phyloP scores from a whole-genome alignment of 2,113 vertebrate species.

The Pandion haliaetus region DNA sequence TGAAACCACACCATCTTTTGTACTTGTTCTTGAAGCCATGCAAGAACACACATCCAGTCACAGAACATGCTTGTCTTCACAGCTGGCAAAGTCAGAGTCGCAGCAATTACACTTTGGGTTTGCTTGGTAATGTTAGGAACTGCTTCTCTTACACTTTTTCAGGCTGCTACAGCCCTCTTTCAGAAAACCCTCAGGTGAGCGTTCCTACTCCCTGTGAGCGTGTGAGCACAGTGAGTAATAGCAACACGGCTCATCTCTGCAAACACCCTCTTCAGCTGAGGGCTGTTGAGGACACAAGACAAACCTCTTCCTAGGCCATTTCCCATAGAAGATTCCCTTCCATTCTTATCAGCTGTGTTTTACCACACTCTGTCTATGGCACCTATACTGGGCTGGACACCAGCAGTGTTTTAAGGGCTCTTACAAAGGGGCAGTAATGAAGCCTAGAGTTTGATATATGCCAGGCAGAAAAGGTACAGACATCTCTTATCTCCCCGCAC shows the following conservation, averaged over 20 bases:
- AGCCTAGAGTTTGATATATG: background rate
- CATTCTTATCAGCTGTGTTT: background rate
- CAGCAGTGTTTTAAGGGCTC: background rate
- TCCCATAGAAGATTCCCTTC: background rate
- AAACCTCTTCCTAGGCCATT: background rate
- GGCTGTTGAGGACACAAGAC: background rate
- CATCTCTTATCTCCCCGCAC: background rate
- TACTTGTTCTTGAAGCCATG: background rate
- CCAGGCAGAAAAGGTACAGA: background rate
- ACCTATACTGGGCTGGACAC: background rate
- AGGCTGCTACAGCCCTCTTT: background rate
- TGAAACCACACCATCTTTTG: background rate
- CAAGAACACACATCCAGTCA: background rate
- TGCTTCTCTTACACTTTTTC: background rate
- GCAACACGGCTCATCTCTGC: background rate
- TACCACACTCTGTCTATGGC: no score
- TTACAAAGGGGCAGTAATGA: background rate
- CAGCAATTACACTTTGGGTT: background rate
- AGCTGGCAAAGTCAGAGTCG: accelerated
- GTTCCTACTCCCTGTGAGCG: accelerated
- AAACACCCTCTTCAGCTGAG: background rate
- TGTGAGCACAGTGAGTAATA: background rate
- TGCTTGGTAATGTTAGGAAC: background rate
- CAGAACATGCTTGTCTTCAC: background rate
- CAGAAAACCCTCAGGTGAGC: background rate